A percentile compares a stretch with the other conserved stretches of the same genome.
Evolutionary conservation across 2,113 vertebrate genomes (phyloP).

Genomic region (Grallaria varia): DNA sequence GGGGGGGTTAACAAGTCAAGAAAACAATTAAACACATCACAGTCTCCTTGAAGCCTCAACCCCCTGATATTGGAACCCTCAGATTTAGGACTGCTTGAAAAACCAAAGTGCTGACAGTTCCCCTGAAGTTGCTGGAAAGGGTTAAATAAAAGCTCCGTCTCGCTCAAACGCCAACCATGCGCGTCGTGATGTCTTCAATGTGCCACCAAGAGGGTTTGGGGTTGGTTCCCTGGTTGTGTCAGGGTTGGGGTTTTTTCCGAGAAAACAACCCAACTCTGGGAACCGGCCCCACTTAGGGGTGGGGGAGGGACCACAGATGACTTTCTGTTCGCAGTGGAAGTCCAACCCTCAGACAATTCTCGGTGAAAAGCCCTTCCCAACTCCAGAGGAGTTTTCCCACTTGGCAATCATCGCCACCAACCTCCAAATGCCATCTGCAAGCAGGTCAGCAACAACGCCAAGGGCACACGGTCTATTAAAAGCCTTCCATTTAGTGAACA

Average conservation of each 20-base stretch:
- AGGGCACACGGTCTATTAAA: neutral
- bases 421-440: neutral
- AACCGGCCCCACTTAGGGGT: neutral
- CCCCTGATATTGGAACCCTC: neutral
- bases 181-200: neutral
- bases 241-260: neutral
- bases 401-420: neutral
- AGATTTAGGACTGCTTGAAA: neutral
- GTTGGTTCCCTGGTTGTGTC: neutral
- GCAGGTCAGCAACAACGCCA: neutral
- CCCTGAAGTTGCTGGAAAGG: neutral
- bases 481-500: neutral
- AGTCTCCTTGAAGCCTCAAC: neutral
- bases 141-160: neutral
- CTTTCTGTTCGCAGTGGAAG: neutral
- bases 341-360: neutral
- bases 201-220: neutral
- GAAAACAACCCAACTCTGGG: neutral
- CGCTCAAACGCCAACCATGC: neutral
- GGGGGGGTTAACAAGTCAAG: neutral
- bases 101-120: neutral
- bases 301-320: neutral
- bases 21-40: neutral
- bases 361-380: neutral
- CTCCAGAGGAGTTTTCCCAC: neutral